A percentile compares a stretch with the other conserved stretches of the same genome.
phyloP scores from a whole-genome alignment of 2,113 vertebrate species.

The Syngnathus typhle region DNA sequence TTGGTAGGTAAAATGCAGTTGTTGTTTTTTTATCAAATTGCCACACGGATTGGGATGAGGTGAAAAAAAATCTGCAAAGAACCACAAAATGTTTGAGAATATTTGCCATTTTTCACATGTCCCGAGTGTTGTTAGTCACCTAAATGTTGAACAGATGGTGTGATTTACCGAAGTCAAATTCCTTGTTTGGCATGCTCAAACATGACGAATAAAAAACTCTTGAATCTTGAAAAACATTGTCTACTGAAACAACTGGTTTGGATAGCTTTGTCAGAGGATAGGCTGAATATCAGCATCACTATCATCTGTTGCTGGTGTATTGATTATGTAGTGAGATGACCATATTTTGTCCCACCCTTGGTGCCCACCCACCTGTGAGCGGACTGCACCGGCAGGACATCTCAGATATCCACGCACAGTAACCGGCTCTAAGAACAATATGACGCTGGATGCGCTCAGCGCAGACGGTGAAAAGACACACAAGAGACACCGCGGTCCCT shows the following conservation, averaged over 20 bases:
- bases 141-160: too few relatives aligned
- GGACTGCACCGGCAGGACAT: slow-evolving; percentile 44
- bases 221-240: too few relatives aligned
- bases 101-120: too few relatives aligned
- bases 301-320: not conserved
- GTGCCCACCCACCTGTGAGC: slow-evolving; percentile 20
- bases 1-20: too few relatives aligned
- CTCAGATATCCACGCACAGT: slow-evolving; percentile 10
- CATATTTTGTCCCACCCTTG: not conserved
- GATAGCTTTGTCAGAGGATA: not conserved
- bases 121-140: too few relatives aligned
- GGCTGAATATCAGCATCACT: not conserved
- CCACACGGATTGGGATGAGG: too few relatives aligned
- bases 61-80: too few relatives aligned
- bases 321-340: not conserved
- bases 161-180: too few relatives aligned
- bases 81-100: too few relatives aligned
- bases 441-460: slow-evolving; percentile 7
- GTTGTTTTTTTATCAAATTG: too few relatives aligned
- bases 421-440: slow-evolving; percentile 17
- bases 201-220: too few relatives aligned
- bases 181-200: too few relatives aligned
- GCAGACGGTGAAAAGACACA: not conserved
- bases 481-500: slow-evolving; percentile 19
- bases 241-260: not conserved